These are phyloP conservation scores for Ctenoplectra terminalis DNA, from an alignment of 1,140 invertebrate genomes.

Conservation along the genomic window DNA sequence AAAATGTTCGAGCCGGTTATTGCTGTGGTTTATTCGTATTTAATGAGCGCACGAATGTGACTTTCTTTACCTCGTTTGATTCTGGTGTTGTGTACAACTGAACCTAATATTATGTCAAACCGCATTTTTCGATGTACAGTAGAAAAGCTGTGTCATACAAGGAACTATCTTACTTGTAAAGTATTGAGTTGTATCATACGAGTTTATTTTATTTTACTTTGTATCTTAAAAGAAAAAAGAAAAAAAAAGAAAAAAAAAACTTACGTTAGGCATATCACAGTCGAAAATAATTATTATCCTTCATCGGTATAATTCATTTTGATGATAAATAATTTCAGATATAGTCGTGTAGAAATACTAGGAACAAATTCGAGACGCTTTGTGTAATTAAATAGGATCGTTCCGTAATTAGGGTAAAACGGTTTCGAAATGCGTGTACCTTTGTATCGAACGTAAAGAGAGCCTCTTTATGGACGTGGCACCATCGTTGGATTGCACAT, in stretches of 20 bases:
- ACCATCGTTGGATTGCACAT: background rate
- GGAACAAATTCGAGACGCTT: background rate
- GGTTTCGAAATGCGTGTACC: slow-evolving; percentile 32
- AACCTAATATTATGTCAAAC: too few relatives aligned
- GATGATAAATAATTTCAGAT: slow-evolving; percentile 42
- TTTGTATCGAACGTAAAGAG: slow-evolving; percentile 31
- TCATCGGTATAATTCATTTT: background rate
- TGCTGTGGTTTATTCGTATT: slow-evolving; percentile 56
- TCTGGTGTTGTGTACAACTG: too few relatives aligned
- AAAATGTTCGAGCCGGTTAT: slow-evolving; percentile 30
- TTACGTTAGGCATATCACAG: background rate
- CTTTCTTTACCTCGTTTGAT: too few relatives aligned
- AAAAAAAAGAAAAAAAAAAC: background rate
- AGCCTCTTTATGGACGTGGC: background rate
- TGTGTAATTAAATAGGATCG: slow-evolving; percentile 57
- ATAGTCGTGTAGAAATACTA: slow-evolving; percentile 17
- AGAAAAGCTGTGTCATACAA: too few relatives aligned
- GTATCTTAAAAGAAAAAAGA: too few relatives aligned
- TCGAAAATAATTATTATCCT: background rate
- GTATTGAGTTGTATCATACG: too few relatives aligned
- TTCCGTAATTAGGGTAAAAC: slow-evolving; percentile 63
- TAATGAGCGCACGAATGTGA: slow-evolving; percentile 30
- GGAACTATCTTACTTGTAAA: too few relatives aligned
- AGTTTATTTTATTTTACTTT: too few relatives aligned
- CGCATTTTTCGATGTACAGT: too few relatives aligned